Evolutionary conservation across 2,888 invertebrate genomes (phyloP).

Genomic region (Protonemura montana): DNA sequence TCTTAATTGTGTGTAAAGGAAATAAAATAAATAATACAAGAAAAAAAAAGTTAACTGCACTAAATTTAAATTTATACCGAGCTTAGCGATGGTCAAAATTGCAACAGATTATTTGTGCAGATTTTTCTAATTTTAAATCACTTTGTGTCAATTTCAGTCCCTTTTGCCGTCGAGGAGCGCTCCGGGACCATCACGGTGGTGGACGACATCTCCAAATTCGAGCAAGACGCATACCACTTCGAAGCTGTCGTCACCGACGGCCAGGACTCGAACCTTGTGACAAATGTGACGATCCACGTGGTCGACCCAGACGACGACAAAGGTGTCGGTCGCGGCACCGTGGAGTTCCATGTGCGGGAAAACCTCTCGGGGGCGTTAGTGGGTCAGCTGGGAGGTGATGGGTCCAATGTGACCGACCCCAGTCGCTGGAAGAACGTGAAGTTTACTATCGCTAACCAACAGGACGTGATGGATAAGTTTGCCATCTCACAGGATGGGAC

Average conservation of each 20-base stretch:
- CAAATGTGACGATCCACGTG: slow-evolving; percentile 71
- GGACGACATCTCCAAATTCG: slow-evolving; percentile 74
- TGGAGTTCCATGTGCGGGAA: slow-evolving; percentile 79
- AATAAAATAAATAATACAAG: too few species aligned
- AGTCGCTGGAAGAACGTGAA: slow-evolving; percentile 63
- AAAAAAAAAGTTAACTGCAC: too few species aligned
- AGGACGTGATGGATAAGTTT: slow-evolving; percentile 81
- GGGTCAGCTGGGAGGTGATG: slow-evolving; percentile 44
- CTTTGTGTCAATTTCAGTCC: slow-evolving; percentile 66
- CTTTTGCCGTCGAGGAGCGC: slow-evolving; percentile 88
- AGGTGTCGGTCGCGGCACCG: slow-evolving; percentile 67
- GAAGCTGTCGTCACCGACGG: slow-evolving; percentile 80
- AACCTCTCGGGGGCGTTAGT: slow-evolving; percentile 67
- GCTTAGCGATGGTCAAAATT: too few species aligned
- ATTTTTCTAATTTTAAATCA: too few species aligned
- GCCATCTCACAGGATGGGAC: slow-evolving; percentile 80
- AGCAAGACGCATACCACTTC: slow-evolving; percentile 76
- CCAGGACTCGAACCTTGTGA: slow-evolving; percentile 73
- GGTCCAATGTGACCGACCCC: slow-evolving; percentile 53
- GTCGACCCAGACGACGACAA: slow-evolving; percentile 78
- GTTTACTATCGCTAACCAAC: slow-evolving; percentile 83
- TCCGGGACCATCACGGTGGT: slow-evolving; percentile 89
- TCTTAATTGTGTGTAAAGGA: too few species aligned
- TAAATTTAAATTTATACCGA: too few species aligned
- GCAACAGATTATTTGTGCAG: too few species aligned